Percentiles rank a stretch among this genome's conserved stretches.
phyloP scores from a whole-genome alignment of 1,140 invertebrate species.

The Prorops nasuta region DNA sequence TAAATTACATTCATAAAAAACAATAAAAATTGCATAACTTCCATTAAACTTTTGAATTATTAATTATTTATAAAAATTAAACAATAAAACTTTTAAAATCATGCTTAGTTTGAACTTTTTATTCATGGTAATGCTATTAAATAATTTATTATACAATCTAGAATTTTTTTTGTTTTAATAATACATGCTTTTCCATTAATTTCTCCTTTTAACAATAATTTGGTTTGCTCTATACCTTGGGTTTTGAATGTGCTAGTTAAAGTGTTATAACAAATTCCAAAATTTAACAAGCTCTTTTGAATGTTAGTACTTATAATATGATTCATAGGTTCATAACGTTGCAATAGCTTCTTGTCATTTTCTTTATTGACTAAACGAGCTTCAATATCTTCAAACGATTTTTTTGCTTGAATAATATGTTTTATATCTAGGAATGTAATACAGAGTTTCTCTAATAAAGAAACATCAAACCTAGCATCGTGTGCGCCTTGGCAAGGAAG shows the following conservation, averaged over 20 bases:
- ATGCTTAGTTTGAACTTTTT: no score
- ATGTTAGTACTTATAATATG: neutral
- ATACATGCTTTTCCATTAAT: neutral
- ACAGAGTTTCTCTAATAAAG: constrained; percentile 1
- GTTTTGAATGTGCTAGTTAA: neutral
- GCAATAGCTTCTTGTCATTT: neutral
- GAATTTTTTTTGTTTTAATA: neutral
- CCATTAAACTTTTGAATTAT: no score
- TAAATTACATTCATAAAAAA: no score
- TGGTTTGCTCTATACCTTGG: neutral
- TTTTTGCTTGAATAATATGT: neutral
- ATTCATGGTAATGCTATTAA: no score
- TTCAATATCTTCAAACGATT: neutral
- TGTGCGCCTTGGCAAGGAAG: constrained; percentile 2
- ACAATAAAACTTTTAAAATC: no score
- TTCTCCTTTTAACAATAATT: neutral
- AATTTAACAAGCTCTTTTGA: neutral
- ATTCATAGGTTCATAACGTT: neutral
- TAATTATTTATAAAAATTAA: no score
- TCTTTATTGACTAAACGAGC: neutral
- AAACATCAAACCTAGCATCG: neutral
- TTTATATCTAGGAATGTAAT: neutral
- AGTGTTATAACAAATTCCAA: neutral
- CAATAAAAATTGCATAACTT: no score
- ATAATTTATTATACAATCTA: no score